Conservation (phyloP, 1,140 invertebrate genomes). For the Diorhabda elongata region DNA sequence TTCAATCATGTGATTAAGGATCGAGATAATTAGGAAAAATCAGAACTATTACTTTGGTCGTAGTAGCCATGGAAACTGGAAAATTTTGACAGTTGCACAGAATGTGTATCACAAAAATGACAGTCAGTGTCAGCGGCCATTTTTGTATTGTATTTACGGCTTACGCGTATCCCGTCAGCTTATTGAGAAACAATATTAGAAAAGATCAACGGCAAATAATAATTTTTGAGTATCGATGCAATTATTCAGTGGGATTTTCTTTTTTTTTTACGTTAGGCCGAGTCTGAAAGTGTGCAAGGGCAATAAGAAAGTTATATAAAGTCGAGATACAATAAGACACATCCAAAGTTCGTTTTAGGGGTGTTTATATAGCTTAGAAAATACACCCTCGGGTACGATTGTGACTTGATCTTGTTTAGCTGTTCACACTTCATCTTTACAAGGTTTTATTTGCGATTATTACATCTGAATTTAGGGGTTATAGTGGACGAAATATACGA, state of each 20-base stretch:
- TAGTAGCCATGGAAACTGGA: too few species aligned
- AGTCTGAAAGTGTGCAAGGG: background rate
- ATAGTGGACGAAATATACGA: background rate
- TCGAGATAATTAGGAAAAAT: too few species aligned
- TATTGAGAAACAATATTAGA: too few species aligned
- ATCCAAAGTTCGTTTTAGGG: constrained; percentile 26
- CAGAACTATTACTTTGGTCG: too few species aligned
- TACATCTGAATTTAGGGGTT: constrained; percentile 5
- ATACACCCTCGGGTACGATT: constrained; percentile 22
- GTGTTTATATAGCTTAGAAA: constrained; percentile 26
- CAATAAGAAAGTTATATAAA: constrained; percentile 14
- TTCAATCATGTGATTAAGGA: too few species aligned
- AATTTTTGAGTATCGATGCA: too few species aligned
- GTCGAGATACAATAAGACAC: constrained; percentile 21
- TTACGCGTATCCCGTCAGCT: too few species aligned
- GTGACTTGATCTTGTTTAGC: constrained; percentile 25
- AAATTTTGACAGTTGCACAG: too few species aligned
- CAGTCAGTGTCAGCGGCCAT: too few species aligned
- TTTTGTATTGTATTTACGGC: too few species aligned
- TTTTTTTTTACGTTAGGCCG: background rate
- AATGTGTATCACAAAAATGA: too few species aligned
- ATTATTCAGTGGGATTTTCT: background rate
- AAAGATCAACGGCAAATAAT: too few species aligned
- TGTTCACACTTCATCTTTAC: constrained; percentile 23
- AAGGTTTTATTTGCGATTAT: constrained; percentile 19